A percentile compares a stretch with the other conserved stretches of the same genome.
Evolutionary conservation across 2,113 vertebrate species (phyloP).

Genomic region (Hippopotamus amphibius): DNA sequence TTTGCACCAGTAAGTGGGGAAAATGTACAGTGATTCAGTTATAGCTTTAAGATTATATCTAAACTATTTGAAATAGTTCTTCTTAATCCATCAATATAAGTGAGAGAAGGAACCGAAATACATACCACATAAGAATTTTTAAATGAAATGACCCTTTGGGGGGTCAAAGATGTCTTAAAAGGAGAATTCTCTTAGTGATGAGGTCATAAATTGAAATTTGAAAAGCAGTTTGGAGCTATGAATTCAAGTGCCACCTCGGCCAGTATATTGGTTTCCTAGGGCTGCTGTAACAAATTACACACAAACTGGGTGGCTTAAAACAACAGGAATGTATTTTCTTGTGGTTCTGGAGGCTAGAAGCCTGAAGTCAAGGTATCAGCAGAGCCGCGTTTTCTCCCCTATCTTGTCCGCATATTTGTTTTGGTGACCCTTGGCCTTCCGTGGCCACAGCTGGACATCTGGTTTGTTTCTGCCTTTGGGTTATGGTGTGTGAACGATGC

Average conservation of each 20-base stretch:
- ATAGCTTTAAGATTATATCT: neutral
- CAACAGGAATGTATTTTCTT: neutral
- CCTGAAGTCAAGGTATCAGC: neutral
- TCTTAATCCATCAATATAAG: neutral
- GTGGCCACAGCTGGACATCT: neutral
- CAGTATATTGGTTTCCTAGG: neutral
- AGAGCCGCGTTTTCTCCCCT: neutral
- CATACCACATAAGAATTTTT: neutral
- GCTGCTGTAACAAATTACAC: neutral
- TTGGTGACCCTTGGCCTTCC: neutral
- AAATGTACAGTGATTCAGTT: neutral
- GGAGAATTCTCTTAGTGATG: conserved; percentile 2
- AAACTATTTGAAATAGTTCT: conserved; percentile 34
- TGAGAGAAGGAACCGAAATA: conserved; percentile 44
- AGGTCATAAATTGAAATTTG: conserved; percentile 31
- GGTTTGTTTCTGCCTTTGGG: neutral
- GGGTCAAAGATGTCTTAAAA: neutral
- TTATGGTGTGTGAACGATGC: neutral
- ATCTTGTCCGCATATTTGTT: neutral
- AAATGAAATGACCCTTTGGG: neutral
- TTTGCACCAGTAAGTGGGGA: neutral
- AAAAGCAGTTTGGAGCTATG: conserved; percentile 28
- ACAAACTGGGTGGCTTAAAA: neutral
- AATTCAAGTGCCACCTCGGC: neutral
- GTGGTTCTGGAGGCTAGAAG: neutral